Evolutionary conservation across 2,113 vertebrate species (phyloP).

Genomic region (Anser brachyrhynchus): DNA sequence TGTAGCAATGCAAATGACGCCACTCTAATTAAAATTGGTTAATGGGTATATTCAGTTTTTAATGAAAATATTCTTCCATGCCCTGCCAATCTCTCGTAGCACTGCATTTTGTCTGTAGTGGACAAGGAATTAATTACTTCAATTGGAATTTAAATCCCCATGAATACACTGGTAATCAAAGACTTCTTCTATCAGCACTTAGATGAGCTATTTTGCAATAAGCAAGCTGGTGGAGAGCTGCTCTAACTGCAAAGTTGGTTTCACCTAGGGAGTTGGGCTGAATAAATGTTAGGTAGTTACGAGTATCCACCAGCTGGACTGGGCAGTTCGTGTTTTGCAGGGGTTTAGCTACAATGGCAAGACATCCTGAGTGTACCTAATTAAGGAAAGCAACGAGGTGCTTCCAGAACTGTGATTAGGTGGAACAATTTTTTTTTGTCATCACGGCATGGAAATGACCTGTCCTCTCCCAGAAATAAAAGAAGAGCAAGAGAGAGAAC

Average conservation of each 20-base stretch:
- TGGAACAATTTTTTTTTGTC: not conserved
- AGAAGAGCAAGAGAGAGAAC: not conserved
- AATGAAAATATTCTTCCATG: conserved; percentile 44
- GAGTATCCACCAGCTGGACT: conserved; percentile 24
- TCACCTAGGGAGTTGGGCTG: conserved; percentile 7
- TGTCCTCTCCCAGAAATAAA: not conserved
- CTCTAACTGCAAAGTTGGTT: conserved; percentile 25
- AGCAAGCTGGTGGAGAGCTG: not conserved
- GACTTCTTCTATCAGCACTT: conserved; percentile 30
- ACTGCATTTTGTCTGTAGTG: conserved; percentile 28
- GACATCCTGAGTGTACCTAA: not conserved
- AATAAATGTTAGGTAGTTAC: conserved; percentile 5
- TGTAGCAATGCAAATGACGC: conserved; percentile 7
- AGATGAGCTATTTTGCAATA: conserved; percentile 37
- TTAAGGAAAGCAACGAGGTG: not conserved
- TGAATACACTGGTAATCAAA: conserved; percentile 39
- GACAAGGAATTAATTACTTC: conserved; percentile 57
- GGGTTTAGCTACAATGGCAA: not conserved
- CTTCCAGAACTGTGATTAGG: conserved; percentile 26
- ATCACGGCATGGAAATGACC: not conserved
- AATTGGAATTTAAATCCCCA: conserved; percentile 9
- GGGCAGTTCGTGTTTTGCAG: not conserved
- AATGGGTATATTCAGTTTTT: conserved; percentile 37
- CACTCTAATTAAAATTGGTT: conserved; percentile 33
- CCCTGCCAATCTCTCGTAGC: conserved; percentile 31